Evolutionary conservation across 2,888 invertebrate species (phyloP).

Genomic region (Empis stercorea): DNA sequence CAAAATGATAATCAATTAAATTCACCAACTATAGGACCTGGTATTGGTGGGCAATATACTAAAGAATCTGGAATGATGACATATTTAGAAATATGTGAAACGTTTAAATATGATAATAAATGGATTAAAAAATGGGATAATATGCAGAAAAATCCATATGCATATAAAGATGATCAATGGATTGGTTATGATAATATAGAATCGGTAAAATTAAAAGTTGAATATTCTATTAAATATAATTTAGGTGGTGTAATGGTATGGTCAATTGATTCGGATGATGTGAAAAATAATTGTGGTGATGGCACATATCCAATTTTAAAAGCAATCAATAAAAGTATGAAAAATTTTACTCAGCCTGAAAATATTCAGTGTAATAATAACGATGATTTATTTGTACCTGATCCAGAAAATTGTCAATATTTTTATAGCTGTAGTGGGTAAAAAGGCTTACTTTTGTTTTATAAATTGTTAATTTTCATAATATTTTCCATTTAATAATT

Average conservation of each 20-base stretch:
- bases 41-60: slow-evolving; percentile 39
- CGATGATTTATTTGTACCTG: too few species aligned
- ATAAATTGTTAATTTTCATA: too few species aligned
- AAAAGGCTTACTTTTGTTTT: too few species aligned
- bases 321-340: neutral
- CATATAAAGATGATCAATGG: slow-evolving; percentile 70
- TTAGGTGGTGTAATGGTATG: slow-evolving; percentile 74
- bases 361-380: too few species aligned
- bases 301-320: neutral
- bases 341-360: neutral
- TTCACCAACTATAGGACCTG: slow-evolving; percentile 35
- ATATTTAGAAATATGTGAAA: slow-evolving; percentile 36
- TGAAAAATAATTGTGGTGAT: neutral
- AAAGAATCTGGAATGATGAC: slow-evolving; percentile 38
- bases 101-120: neutral
- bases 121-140: neutral
- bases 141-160: slow-evolving; percentile 45
- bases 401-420: too few species aligned
- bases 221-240: slow-evolving; percentile 58
- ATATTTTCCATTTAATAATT: too few species aligned
- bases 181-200: slow-evolving; percentile 77
- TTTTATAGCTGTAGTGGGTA: too few species aligned
- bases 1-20: slow-evolving; percentile 31
- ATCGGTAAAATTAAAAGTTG: slow-evolving; percentile 63
- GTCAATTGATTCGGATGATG: slow-evolving; percentile 68